These are phyloP conservation scores for Alviniconcha marisindica DNA, from an alignment of 1,140 invertebrate genomes.

Conservation along the genomic window DNA sequence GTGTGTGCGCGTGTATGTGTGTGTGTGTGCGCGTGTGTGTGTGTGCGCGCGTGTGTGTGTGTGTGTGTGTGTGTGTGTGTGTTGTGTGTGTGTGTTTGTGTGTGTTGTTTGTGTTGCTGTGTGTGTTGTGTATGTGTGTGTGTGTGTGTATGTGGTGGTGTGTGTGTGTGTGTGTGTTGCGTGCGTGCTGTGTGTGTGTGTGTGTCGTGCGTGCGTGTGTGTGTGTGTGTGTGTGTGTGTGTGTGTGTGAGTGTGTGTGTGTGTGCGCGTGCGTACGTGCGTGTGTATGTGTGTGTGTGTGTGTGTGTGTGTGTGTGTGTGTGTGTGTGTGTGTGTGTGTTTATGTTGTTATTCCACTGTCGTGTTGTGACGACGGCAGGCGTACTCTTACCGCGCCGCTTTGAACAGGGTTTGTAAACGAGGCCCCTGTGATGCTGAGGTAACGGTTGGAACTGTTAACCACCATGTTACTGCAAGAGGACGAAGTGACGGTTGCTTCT, in stretches of 20 bases:
- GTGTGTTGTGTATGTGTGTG: too few species aligned
- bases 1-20: constrained; percentile 22
- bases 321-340: background rate
- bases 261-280: background rate
- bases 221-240: background rate
- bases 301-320: background rate
- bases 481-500: too few species aligned
- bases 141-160: too few species aligned
- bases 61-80: background rate
- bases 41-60: background rate
- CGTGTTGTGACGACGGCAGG: too few species aligned
- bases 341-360: background rate
- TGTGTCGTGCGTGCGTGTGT: background rate
- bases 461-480: too few species aligned
- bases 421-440: too few species aligned
- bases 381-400: too few species aligned
- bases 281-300: constrained; percentile 4
- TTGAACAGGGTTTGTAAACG: too few species aligned
- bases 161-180: too few species aligned
- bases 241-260: background rate
- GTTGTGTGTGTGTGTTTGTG: too few species aligned
- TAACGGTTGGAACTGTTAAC: too few species aligned
- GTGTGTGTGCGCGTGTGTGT: constrained; percentile 27
- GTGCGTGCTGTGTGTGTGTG: background rate
- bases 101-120: too few species aligned